Conservation (phyloP, 2,113 vertebrate species). For the Myotis lucifugus region DNA sequence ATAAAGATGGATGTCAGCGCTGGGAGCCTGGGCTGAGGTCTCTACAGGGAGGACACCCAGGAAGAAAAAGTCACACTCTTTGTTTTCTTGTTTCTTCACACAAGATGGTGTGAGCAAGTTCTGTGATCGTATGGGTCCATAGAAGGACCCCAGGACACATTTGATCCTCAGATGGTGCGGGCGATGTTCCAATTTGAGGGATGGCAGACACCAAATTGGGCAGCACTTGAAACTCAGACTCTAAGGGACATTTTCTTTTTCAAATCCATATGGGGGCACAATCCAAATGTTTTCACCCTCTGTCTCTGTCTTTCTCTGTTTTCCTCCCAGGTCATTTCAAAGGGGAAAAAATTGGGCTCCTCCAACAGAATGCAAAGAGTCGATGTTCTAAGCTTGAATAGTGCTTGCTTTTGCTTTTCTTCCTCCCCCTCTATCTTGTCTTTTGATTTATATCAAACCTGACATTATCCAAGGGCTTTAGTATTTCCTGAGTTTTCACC, state of each 20-base stretch:
- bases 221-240: neutral
- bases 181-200: neutral
- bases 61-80: neutral
- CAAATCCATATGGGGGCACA: neutral
- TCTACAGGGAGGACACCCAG: neutral
- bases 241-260: neutral
- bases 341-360: neutral
- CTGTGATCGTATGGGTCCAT: neutral
- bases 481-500: neutral
- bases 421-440: neutral
- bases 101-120: neutral
- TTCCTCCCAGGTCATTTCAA: neutral
- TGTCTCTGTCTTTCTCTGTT: neutral
- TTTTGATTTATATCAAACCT: neutral
- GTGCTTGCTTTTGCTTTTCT: neutral
- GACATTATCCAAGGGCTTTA: neutral
- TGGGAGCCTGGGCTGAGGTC: neutral
- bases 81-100: neutral
- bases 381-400: neutral
- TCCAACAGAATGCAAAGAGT: neutral
- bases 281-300: neutral
- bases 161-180: rapidly evolving
- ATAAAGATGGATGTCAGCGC: neutral
- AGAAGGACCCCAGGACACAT: neutral
- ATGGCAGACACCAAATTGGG: neutral